Evolutionary conservation across 2,888 invertebrate species (phyloP), one percentile per base, ranked within the genome.

Genomic region (Oxycera nigricornis): DNA sequence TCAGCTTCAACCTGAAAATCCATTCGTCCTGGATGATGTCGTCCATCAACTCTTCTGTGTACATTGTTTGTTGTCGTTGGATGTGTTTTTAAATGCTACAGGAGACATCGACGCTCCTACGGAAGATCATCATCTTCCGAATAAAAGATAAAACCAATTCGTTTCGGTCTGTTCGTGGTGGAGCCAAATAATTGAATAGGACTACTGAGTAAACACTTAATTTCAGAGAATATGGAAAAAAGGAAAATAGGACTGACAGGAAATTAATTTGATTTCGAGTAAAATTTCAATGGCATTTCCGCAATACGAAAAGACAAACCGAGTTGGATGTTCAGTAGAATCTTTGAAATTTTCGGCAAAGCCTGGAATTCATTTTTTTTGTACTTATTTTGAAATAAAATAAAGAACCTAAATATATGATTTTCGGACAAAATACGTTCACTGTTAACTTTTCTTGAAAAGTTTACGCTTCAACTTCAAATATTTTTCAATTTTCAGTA

Each of bases 111-210:
- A 46, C 46, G 46, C 17, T 46, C 14, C 46, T 46, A 46, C 11
- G 46, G 46, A 46, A 46, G 46, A 46, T 46, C 50, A 68, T 68
- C 68, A 30, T 30, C 68, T 68, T 50, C 52, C 11, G 39, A n/a
- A n/a, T n/a, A 67, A 62, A 68, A 68, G 68, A 68, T 68, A 68
- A 68, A 68, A 68, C 68, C 68, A 68, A 68, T 68, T 68, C 68
- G 52, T 70, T 70, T 70, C 70, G 52, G 52, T 70, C 55, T 52
- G 52, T 55, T 70, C 55, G 55, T 70, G 68, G 68, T 68, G 70
- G 30, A 55, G 70, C 30, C 65, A 70, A 70, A 70, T 70, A 70
- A 70, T 70, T 70, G 52, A 70, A 70, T 55, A 70, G 52, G 70
- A 70, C 70, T 70, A 70, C 55, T 70, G 55, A 70, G 52, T 70